Conservation (phyloP, 2,113 vertebrate genomes). For the Cygnus atratus region DNA sequence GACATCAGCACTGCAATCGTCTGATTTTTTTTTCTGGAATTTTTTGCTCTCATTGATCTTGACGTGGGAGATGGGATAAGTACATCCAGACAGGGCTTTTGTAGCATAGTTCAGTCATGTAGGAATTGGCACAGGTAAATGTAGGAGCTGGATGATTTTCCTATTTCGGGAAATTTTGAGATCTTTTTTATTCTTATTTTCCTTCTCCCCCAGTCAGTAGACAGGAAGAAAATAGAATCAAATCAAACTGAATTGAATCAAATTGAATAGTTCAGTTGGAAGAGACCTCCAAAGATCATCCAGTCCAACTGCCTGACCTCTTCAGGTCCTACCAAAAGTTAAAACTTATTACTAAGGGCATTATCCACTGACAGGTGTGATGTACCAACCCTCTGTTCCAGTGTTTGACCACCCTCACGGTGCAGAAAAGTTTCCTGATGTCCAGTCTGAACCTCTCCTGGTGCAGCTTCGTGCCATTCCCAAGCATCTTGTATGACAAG, state of each 20-base stretch:
- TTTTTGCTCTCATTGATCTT: background rate
- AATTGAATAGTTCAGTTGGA: background rate
- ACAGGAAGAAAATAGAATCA: background rate
- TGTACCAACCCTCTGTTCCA: too few relatives aligned
- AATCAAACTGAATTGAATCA: too few relatives aligned
- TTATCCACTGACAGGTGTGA: too few relatives aligned
- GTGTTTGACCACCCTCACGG: too few relatives aligned
- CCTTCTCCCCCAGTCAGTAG: background rate
- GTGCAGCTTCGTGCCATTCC: too few relatives aligned
- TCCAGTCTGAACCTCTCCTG: too few relatives aligned
- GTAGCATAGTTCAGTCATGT: background rate
- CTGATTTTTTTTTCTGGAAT: too few relatives aligned
- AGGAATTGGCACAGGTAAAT: background rate
- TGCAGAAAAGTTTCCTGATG: too few relatives aligned
- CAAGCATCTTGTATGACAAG: too few relatives aligned
- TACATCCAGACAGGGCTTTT: background rate
- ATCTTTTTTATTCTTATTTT: background rate
- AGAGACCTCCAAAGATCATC: background rate
- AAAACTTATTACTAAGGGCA: too few relatives aligned
- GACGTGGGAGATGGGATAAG: background rate
- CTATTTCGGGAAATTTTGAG: background rate
- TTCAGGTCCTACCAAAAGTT: background rate
- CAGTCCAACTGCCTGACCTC: background rate
- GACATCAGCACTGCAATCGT: background rate
- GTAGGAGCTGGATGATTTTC: fast-evolving